Base-by-base conservation (phyloP, 2,797 vertebrate genomes). In the Enteromius mattozi region DNA sequence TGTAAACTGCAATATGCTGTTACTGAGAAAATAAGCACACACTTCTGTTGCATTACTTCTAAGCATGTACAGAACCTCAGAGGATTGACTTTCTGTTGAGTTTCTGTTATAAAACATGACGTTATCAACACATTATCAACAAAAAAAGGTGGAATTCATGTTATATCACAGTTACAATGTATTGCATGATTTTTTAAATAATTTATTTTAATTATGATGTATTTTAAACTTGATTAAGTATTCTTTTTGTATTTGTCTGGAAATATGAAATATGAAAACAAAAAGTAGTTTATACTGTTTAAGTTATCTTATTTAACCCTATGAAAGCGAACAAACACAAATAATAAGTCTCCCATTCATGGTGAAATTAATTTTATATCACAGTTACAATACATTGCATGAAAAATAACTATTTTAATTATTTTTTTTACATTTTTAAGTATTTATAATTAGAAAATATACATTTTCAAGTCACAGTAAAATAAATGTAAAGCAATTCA, bases 1-100 rank as follows among this genome's bases (percentile, higher is more conserved):
- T 40, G 79, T 61, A 63, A 72, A 82, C 37, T n/a, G 24, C 69
- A 63, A 45, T 45, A 59, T 63, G 17, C 2, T 61, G n/a, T 27
- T 27, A 61, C 75, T 24, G 24, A 30, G n/a, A 45, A 63, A 61
- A 78, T 45, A 78, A 45, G 56, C 19, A 2, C 16, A 61, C 8
- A 45, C 35, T 63, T 14, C 54, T 30, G 30, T 72, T 72, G 12
- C 54, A 47, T 74, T 81, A 72, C 68, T 19, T 61, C 24, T 61
- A 61, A 71, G 17, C 35, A 66, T 27, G 33, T 27, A 16, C 65
- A 56, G 8, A 9, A 71, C 37, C 40, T 81, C 13, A 13, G 70
- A 47, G 54, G 27, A 72, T 47, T 47, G 21, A 0, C 27, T 35
- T 70, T 30, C 33, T 42, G 14, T 51, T 8, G 65, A 35, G 65